These are phyloP conservation scores for Molothrus aeneus DNA, from an alignment of 2,797 vertebrate genomes.

Conservation along the genomic window DNA sequence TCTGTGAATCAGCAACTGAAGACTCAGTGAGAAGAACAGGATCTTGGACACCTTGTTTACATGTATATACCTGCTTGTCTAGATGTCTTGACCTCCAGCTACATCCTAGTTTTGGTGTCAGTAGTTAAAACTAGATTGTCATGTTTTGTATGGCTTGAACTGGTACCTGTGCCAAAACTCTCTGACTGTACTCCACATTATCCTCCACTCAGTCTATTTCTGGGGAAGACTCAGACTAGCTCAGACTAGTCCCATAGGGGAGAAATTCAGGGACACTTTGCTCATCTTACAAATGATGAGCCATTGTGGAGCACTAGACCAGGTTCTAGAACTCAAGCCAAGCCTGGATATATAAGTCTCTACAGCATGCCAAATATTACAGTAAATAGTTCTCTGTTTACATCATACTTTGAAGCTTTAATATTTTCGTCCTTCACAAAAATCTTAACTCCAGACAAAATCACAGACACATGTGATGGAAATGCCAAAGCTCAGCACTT, in stretches of 20 bases:
- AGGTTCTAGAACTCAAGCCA: neutral
- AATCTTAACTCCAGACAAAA: neutral
- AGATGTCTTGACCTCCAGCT: neutral
- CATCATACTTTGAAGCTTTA: neutral
- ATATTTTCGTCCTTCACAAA: neutral
- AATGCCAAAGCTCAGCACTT: neutral
- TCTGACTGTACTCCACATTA: neutral
- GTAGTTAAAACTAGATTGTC: neutral
- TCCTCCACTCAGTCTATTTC: neutral
- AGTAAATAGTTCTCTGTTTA: constrained; percentile 1
- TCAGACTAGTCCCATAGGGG: neutral
- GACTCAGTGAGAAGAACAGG: neutral
- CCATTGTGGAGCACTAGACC: neutral
- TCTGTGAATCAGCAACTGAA: neutral
- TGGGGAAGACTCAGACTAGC: neutral
- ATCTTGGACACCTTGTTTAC: neutral
- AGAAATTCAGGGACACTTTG: neutral
- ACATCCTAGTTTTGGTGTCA: neutral
- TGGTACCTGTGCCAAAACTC: neutral
- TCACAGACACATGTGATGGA: neutral
- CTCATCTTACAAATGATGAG: neutral
- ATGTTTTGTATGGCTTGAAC: neutral
- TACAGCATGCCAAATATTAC: neutral
- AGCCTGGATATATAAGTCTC: neutral
- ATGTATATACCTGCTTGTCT: neutral